Conservation (phyloP, 1,140 invertebrate genomes). For the Bombus waltoni region DNA sequence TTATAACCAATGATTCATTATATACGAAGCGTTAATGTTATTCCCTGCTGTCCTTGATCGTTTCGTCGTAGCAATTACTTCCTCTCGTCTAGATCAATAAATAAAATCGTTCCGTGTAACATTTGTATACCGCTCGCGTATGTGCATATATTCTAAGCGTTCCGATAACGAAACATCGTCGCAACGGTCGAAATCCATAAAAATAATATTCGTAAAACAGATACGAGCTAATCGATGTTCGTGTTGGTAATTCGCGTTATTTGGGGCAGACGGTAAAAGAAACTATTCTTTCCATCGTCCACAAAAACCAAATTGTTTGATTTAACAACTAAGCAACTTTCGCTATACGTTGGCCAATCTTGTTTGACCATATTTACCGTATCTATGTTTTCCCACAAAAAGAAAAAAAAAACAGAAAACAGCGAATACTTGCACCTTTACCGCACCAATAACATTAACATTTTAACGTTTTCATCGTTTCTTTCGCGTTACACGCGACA, state of each 20-base stretch:
- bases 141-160: background rate
- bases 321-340: conserved; percentile 1
- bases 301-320: background rate
- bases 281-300: background rate
- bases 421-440: background rate
- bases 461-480: background rate
- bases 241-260: background rate
- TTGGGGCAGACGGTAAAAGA: background rate
- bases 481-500: background rate
- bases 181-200: background rate
- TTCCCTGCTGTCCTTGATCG: background rate
- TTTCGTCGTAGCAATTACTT: background rate
- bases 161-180: background rate
- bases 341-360: conserved; percentile 45
- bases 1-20: background rate
- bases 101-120: background rate
- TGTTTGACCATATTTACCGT: conserved; percentile 59
- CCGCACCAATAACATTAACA: background rate
- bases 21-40: background rate
- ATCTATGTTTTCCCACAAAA: conserved; percentile 26
- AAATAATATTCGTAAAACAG: background rate
- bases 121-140: background rate
- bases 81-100: background rate
- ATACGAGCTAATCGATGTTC: background rate
- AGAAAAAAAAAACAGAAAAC: conserved; percentile 22